Percentiles rank a stretch among this genome's conserved stretches.
Conservation (phyloP, 2,888 invertebrate species). For the Trissonchulus sp. region DNA sequence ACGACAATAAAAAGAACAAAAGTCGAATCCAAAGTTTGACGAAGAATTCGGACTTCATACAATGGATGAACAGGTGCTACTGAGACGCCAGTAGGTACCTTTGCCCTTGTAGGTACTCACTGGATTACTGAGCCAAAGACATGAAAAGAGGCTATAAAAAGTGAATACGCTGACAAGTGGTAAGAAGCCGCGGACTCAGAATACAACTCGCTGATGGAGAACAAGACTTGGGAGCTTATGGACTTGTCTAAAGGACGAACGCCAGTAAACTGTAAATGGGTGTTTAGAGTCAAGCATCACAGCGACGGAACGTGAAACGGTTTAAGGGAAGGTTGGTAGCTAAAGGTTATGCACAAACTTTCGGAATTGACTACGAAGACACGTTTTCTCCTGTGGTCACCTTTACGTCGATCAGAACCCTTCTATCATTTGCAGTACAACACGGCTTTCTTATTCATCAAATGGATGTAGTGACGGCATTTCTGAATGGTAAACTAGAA, state of each 20-base stretch:
- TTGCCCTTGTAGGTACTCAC: neutral
- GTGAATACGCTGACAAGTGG: constrained; percentile 8
- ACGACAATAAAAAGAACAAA: neutral
- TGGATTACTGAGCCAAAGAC: neutral
- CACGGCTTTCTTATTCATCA: too few species aligned
- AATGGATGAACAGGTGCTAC: neutral
- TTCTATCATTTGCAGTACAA: neutral
- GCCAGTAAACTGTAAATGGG: neutral
- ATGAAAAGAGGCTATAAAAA: neutral
- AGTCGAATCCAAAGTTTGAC: neutral
- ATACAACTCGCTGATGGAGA: constrained; percentile 4
- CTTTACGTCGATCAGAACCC: neutral
- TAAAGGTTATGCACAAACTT: neutral
- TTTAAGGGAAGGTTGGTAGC: constrained; percentile 1
- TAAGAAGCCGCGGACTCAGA: neutral
- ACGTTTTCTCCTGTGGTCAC: neutral
- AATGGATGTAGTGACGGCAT: too few species aligned
- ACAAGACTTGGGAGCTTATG: neutral
- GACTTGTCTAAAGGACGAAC: neutral
- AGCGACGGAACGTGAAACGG: neutral
- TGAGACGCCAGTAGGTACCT: neutral
- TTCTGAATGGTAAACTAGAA: too few species aligned
- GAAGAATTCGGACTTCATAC: neutral
- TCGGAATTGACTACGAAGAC: neutral
- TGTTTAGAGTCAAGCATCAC: neutral